Percentiles rank a stretch among this genome's conserved stretches.
Conservation (phyloP, 2,797 vertebrate species). For the Amblyopsis hoosieri region DNA sequence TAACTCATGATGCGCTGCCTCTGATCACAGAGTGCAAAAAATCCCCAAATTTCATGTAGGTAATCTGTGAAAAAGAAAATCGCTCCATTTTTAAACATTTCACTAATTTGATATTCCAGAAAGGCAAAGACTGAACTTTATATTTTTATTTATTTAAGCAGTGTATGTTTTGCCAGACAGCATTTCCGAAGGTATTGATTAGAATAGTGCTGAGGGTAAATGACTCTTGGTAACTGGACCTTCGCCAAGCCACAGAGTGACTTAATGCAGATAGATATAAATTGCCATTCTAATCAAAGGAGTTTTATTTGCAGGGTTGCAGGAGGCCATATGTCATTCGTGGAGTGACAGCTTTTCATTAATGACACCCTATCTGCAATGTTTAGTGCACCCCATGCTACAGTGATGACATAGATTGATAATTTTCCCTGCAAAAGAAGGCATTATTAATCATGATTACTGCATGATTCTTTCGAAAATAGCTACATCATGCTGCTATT, state of each 20-base stretch:
- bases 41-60: conserved; percentile 59
- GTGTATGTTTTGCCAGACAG: conserved; percentile 55
- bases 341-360: conserved; percentile 59
- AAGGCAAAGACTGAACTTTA: conserved; percentile 34
- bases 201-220: conserved; percentile 76
- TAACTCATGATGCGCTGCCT: conserved; percentile 73
- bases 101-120: conserved; percentile 63
- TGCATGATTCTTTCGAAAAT: conserved; percentile 21
- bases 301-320: conserved; percentile 69
- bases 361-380: conserved; percentile 72
- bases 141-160: conserved; percentile 59
- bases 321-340: conserved; percentile 67
- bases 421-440: conserved; percentile 30
- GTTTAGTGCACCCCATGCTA: conserved; percentile 46
- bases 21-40: conserved; percentile 62
- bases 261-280: conserved; percentile 74
- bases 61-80: conserved; percentile 31
- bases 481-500: conserved; percentile 26
- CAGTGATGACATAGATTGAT: conserved; percentile 58
- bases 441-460: conserved; percentile 14
- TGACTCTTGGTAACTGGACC: conserved; percentile 74
- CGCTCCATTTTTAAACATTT: conserved; percentile 51
- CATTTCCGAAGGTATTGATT: conserved; percentile 78
- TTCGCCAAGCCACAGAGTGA: conserved; percentile 68
- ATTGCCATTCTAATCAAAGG: conserved; percentile 78